Conservation (phyloP, 2,113 vertebrate genomes). For the Parotia lawesii region DNA sequence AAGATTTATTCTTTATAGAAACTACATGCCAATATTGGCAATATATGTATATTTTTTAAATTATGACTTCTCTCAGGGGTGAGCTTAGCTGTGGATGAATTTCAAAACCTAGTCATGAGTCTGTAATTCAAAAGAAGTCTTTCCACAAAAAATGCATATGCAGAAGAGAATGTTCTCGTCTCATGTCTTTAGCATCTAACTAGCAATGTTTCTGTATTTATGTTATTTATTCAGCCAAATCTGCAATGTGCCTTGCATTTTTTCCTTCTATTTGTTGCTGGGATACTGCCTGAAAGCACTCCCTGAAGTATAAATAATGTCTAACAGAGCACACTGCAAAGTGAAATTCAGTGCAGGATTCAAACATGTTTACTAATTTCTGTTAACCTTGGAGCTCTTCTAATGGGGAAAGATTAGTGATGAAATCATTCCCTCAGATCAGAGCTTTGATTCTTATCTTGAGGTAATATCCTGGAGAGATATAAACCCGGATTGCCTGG, state of each 20-base stretch:
- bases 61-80: background rate
- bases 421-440: constrained; percentile 2
- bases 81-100: background rate
- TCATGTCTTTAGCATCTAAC: background rate
- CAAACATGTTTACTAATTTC: constrained; percentile 33
- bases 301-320: constrained; percentile 49
- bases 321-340: background rate
- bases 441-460: constrained; percentile 45
- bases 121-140: background rate
- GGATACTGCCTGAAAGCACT: constrained; percentile 50
- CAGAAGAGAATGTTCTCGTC: background rate
- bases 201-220: background rate
- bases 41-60: background rate
- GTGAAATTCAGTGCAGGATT: background rate
- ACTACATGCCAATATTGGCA: background rate
- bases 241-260: constrained; percentile 26
- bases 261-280: constrained; percentile 46
- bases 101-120: background rate
- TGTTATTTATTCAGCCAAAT: constrained; percentile 50
- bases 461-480: constrained; percentile 37
- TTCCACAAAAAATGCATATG: background rate
- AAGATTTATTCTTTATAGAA: background rate
- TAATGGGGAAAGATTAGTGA: background rate
- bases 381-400: constrained; percentile 41
- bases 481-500: background rate